Conservation (phyloP, 2,888 invertebrate genomes). For the Teleogryllus oceanicus region DNA sequence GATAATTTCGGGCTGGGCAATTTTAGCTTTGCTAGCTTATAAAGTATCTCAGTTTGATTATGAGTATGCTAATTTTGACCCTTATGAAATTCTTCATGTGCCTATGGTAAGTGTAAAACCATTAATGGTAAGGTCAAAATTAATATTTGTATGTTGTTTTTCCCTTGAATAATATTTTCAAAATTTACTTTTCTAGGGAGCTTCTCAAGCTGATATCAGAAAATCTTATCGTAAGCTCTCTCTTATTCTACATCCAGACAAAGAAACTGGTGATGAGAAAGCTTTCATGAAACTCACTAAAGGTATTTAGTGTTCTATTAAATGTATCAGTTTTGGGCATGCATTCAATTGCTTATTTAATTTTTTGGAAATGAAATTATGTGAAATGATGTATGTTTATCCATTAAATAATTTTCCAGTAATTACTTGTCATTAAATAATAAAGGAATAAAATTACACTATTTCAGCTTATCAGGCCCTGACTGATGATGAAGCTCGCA, state of each 20-base stretch:
- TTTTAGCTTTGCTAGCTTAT: slow-evolving; percentile 76
- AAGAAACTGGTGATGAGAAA: slow-evolving; percentile 94
- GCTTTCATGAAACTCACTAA: slow-evolving; percentile 97
- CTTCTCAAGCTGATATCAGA: slow-evolving; percentile 86
- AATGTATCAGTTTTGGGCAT: not conserved
- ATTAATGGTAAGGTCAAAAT: too few species aligned
- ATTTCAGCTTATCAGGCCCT: slow-evolving; percentile 66
- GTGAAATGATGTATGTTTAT: slow-evolving; percentile 25
- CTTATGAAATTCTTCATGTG: slow-evolving; percentile 90
- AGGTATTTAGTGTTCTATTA: slow-evolving; percentile 54
- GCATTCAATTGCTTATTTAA: not conserved
- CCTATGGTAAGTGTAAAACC: slow-evolving; percentile 60
- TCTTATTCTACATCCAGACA: slow-evolving; percentile 93
- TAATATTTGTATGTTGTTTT: not conserved
- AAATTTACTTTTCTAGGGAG: slow-evolving; percentile 55
- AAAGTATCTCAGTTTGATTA: slow-evolving; percentile 96
- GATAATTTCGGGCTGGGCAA: slow-evolving; percentile 77
- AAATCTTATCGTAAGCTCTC: slow-evolving; percentile 93
- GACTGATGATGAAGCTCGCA: slow-evolving; percentile 94
- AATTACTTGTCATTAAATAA: too few species aligned
- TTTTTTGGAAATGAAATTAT: not conserved
- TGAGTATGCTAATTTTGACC: slow-evolving; percentile 98
- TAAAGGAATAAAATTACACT: too few species aligned
- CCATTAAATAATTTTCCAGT: slow-evolving; percentile 3
- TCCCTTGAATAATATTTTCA: not conserved